Evolutionary conservation across 2,113 vertebrate genomes (phyloP).

Genomic region (Alosa alosa): DNA sequence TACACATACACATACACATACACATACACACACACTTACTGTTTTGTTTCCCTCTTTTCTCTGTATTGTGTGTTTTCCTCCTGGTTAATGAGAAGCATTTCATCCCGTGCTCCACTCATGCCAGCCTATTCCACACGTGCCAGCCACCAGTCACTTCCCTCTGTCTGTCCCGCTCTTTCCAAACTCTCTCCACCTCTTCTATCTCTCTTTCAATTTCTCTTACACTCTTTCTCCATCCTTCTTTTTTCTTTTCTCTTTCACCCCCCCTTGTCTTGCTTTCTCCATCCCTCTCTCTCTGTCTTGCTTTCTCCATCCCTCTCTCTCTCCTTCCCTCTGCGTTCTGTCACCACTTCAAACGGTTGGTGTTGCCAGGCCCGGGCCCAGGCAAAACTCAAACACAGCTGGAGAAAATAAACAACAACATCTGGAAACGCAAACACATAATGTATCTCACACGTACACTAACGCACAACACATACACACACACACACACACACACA

Average conservation of each 20-base stretch:
- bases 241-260: conserved; percentile 3
- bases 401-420: conserved; percentile 11
- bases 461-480: not conserved
- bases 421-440: conserved; percentile 13
- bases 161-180: not conserved
- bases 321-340: not conserved
- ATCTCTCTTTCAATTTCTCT: conserved; percentile 10
- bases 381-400: not conserved
- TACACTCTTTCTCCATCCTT: not conserved
- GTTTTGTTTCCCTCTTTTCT: not conserved
- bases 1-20: conserved; percentile 30
- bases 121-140: conserved; percentile 2
- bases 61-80: not conserved
- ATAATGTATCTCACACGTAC: not conserved
- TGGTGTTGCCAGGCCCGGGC: not conserved
- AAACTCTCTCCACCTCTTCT: conserved; percentile 7
- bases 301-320: conserved; percentile 16
- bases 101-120: not conserved
- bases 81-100: conserved; percentile 3
- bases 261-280: conserved; percentile 20
- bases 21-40: conserved; percentile 22
- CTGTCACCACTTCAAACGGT: conserved; percentile 7
- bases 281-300: conserved; percentile 25
- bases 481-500: conserved; percentile 3
- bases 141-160: not conserved